A percentile compares a stretch with the other conserved stretches of the same genome.
Conservation (phyloP, 2,113 vertebrate species). For the Copsychus sechellarum region DNA sequence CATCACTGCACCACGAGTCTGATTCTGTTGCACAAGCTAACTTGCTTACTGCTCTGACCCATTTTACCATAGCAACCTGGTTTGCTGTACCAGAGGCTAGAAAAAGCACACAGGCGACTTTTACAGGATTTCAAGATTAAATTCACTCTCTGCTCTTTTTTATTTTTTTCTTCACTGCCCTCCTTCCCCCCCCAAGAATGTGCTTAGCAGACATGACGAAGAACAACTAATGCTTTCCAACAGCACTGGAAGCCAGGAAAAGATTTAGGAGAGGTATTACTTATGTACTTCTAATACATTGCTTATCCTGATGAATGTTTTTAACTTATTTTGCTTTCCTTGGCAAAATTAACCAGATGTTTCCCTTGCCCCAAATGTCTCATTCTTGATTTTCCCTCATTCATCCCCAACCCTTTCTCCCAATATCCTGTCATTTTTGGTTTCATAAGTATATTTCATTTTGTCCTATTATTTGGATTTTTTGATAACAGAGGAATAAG, state of each 20-base stretch:
- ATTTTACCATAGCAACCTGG: constrained; percentile 86
- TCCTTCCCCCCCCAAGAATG: not conserved
- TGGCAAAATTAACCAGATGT: not conserved
- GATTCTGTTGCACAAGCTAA: constrained; percentile 76
- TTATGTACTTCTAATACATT: not conserved
- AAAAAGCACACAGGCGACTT: constrained; percentile 49
- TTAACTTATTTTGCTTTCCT: not conserved
- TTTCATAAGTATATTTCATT: not conserved
- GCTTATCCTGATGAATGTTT: not conserved
- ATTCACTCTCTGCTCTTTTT: constrained; percentile 49
- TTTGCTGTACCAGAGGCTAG: constrained; percentile 58
- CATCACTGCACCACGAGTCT: constrained; percentile 52
- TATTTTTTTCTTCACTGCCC: not conserved
- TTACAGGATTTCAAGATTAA: constrained; percentile 73
- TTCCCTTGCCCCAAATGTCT: constrained; percentile 6
- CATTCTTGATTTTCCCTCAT: not conserved
- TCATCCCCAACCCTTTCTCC: not conserved
- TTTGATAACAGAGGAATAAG: not conserved
- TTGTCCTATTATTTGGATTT: not conserved
- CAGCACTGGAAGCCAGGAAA: constrained; percentile 13
- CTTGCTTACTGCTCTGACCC: constrained; percentile 82
- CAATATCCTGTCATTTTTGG: not conserved
- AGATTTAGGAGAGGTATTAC: constrained; percentile 34
- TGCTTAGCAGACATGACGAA: constrained; percentile 17
- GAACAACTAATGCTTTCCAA: constrained; percentile 47